Base-by-base conservation (phyloP, 2,888 invertebrate species). In the Eupithecia vulgata region DNA sequence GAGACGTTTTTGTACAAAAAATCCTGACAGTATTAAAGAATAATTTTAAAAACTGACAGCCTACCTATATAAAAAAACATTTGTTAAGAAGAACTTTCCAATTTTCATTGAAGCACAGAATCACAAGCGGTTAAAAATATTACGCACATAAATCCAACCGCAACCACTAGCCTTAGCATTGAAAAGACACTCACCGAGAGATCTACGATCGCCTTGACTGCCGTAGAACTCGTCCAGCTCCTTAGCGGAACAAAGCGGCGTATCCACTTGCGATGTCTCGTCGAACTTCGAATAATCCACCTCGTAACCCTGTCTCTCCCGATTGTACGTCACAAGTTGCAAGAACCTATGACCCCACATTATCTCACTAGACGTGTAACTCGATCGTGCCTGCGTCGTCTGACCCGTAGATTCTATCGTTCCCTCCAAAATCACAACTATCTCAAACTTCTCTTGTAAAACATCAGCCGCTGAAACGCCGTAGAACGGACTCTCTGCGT, bases 241-340 rank as follows among this genome's bases (percentile, higher is more conserved):
- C 79, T 95, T 95, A 73, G 96, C 96, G 21, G 96, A 96, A 88
- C 97, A 97, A 62, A 97, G 93, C 0, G 98, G 97, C 0, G 97
- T 97, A 84, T 97, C 97, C 69, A 97, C 96, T 81, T 97, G 96
- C 71, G 95, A 95, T 0, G 97, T 97, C 82, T 96, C 96, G 83
- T 98, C 97, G 89, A 98, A 98, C 84, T 97, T 95, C 17, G 96
- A 96, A 87, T 97, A 98, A 89, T 98, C 97, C 73, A 97, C 97
- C 82, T 96, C 96, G 86, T 97, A 97, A 15, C 96, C 96, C 77
- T 97, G 96, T 40, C 96, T 94, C 79, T 97, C 96, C 84, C 97
- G 96, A 79, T 96, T 96, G 84, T 97, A 97, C 72, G 95, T 92
- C 78, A 97, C 97, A 84, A 97, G 92, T 21, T 96, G 96, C 83